These are phyloP conservation scores for Bos javanicus DNA, from an alignment of 2,113 vertebrate species.

Conservation along the genomic window DNA sequence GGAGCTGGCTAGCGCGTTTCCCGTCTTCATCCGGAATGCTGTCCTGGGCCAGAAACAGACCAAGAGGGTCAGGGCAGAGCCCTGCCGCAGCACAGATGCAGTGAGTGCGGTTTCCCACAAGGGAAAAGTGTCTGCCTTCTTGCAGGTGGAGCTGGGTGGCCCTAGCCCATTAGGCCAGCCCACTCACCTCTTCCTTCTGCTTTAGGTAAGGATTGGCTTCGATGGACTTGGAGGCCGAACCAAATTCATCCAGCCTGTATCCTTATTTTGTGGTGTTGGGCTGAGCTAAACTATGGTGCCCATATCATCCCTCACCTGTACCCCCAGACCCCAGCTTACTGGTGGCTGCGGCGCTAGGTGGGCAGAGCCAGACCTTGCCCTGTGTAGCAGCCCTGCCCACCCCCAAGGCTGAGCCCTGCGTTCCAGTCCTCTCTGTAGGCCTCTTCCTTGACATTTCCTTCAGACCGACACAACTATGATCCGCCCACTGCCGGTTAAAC, in stretches of 20 bases:
- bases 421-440: background rate
- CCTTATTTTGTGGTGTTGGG: conserved; percentile 78
- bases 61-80: conserved; percentile 80
- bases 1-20: conserved; percentile 77
- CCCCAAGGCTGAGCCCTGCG: background rate
- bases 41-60: conserved; percentile 87
- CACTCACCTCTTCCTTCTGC: conserved; percentile 53
- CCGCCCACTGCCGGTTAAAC: conserved; percentile 68
- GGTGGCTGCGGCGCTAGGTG: background rate
- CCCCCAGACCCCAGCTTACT: background rate
- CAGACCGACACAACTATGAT: conserved; percentile 75
- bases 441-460: conserved; percentile 74
- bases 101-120: conserved; percentile 78
- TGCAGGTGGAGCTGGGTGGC: background rate
- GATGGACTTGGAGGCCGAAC: conserved; percentile 95
- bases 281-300: background rate
- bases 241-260: conserved; percentile 97
- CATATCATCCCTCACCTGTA: background rate
- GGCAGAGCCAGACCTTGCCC: background rate
- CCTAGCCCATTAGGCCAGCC: background rate
- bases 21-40: conserved; percentile 90
- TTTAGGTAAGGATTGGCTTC: conserved; percentile 90
- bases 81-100: conserved; percentile 76
- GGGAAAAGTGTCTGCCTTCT: background rate
- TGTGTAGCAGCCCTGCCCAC: background rate